phyloP scores from a whole-genome alignment of 1,140 invertebrate genomes.

The Polypedilum vanderplanki region DNA sequence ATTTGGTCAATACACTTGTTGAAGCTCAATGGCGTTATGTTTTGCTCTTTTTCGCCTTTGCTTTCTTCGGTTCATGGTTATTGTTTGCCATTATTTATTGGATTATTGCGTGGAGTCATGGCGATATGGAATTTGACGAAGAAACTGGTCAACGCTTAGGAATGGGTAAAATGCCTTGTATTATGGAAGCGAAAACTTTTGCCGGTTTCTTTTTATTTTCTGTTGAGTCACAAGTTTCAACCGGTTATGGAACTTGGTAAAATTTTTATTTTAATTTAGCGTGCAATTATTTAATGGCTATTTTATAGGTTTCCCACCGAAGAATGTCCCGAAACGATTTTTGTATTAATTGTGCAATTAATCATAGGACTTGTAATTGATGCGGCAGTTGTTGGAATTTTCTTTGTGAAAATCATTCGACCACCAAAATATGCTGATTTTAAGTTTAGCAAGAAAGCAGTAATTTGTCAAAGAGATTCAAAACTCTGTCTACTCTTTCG shows the following conservation, averaged over 20 bases:
- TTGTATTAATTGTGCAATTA: constrained; percentile 58
- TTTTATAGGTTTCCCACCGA: constrained; percentile 66
- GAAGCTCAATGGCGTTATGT: constrained; percentile 55
- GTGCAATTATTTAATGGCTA: background rate
- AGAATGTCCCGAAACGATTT: constrained; percentile 75
- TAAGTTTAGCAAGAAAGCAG: constrained; percentile 54
- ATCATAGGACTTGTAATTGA: constrained; percentile 50
- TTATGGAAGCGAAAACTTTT: constrained; percentile 48
- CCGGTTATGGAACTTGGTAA: constrained; percentile 31
- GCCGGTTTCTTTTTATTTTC: constrained; percentile 53
- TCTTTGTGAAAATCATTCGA: constrained; percentile 53
- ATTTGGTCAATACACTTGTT: constrained; percentile 54
- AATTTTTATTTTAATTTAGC: background rate
- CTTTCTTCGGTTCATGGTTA: constrained; percentile 50
- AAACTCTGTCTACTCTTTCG: constrained; percentile 54
- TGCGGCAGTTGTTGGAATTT: constrained; percentile 51
- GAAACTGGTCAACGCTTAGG: constrained; percentile 37
- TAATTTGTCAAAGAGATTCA: constrained; percentile 55
- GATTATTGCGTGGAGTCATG: constrained; percentile 47
- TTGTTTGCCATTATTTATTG: constrained; percentile 50
- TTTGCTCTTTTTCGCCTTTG: constrained; percentile 47
- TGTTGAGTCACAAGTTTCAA: constrained; percentile 49
- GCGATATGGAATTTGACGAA: constrained; percentile 44
- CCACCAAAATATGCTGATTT: constrained; percentile 48
- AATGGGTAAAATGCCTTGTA: constrained; percentile 42